Percentiles rank a stretch among this genome's conserved stretches.
Conservation (phyloP, 2,888 invertebrate genomes). For the Oligia latruncula region DNA sequence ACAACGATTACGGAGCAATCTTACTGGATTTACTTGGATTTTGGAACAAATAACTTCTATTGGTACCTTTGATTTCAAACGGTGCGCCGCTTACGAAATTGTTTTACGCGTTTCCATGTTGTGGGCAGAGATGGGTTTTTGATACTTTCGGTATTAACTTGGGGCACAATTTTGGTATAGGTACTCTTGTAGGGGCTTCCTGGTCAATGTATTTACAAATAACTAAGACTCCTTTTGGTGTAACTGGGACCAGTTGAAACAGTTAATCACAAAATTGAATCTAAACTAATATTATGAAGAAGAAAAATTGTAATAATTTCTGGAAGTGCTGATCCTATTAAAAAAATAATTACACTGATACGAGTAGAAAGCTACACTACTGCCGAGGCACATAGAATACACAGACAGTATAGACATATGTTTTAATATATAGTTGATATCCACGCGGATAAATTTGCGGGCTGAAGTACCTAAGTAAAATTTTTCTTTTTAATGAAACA, state of each 20-base stretch:
- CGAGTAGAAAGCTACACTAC: neutral
- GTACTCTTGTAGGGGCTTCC: neutral
- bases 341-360: too few relatives aligned
- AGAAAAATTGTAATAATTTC: neutral
- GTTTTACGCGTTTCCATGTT: slow-evolving; percentile 30
- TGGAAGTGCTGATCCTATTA: neutral
- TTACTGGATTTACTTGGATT: slow-evolving; percentile 61
- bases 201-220: neutral
- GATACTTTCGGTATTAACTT: neutral
- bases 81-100: slow-evolving; percentile 27
- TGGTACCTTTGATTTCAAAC: slow-evolving; percentile 61
- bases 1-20: slow-evolving; percentile 59
- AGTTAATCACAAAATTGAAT: too few relatives aligned
- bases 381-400: neutral
- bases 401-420: neutral
- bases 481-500: too few relatives aligned
- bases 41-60: slow-evolving; percentile 59
- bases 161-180: too few relatives aligned
- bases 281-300: neutral
- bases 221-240: neutral
- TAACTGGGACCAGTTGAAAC: too few relatives aligned
- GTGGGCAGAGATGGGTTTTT: neutral
- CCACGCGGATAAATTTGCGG: neutral
- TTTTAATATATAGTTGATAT: neutral
- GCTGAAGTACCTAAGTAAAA: too few relatives aligned